A percentile compares a stretch with the other conserved stretches of the same genome.
phyloP scores from a whole-genome alignment of 2,888 invertebrate genomes.

The Leucania comma region DNA sequence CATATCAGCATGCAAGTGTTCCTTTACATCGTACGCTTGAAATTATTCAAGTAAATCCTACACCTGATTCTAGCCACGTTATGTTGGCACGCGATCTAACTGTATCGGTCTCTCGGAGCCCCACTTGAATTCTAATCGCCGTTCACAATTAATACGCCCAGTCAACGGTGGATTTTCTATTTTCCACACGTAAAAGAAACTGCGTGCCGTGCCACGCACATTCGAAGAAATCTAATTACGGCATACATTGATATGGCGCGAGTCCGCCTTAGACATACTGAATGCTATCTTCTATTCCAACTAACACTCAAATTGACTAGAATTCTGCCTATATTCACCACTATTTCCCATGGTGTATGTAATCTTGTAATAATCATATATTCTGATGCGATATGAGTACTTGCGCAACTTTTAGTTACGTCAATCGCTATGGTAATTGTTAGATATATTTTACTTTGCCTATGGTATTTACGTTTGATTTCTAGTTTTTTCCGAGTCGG shows the following conservation, averaged over 20 bases:
- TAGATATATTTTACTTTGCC: constrained; percentile 10
- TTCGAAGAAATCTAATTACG: constrained; percentile 86
- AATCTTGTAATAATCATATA: constrained; percentile 22
- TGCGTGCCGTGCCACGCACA: constrained; percentile 82
- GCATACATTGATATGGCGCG: constrained; percentile 66
- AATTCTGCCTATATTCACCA: background rate
- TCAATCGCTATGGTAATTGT: constrained; percentile 6
- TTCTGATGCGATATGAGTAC: constrained; percentile 15
- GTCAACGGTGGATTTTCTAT: constrained; percentile 90
- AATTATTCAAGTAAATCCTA: constrained; percentile 77
- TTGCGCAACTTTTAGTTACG: constrained; percentile 46
- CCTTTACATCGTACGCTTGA: constrained; percentile 61
- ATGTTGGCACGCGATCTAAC: constrained; percentile 86
- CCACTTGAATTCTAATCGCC: constrained; percentile 87
- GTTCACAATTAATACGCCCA: constrained; percentile 88
- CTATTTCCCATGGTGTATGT: constrained; percentile 1
- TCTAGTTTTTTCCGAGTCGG: constrained; percentile 61
- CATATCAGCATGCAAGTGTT: constrained; percentile 74
- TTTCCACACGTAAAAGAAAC: constrained; percentile 91
- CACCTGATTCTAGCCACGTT: constrained; percentile 86
- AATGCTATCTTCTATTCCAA: constrained; percentile 39
- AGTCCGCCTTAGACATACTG: constrained; percentile 32
- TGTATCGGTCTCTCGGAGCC: constrained; percentile 83
- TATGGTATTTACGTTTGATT: constrained; percentile 49
- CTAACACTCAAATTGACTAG: background rate